These are phyloP conservation scores for Peribatodes rhomboidaria DNA, from an alignment of 2,888 invertebrate genomes.

Conservation along the genomic window DNA sequence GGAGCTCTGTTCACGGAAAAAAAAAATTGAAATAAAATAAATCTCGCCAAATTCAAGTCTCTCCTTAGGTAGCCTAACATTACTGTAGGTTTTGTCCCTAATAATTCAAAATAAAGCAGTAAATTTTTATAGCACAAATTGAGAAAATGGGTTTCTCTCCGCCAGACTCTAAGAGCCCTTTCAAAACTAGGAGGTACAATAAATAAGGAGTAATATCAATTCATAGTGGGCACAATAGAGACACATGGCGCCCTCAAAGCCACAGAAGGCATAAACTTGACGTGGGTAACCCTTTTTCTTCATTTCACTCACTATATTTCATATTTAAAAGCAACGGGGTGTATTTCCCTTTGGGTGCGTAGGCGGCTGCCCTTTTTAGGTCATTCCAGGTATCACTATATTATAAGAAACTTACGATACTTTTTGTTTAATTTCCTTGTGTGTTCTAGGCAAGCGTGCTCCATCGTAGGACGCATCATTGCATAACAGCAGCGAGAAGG, in stretches of 20 bases:
- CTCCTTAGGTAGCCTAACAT: too few species aligned
- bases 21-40: too few species aligned
- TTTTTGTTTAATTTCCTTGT: not conserved
- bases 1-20: too few species aligned
- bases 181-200: constrained; percentile 49
- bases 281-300: constrained; percentile 81
- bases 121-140: constrained; percentile 25
- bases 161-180: constrained; percentile 37
- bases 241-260: constrained; percentile 61
- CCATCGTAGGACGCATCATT: too few species aligned
- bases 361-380: constrained; percentile 51
- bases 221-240: constrained; percentile 78
- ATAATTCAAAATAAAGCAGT: constrained; percentile 16
- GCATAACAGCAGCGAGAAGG: too few species aligned
- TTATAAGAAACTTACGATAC: not conserved
- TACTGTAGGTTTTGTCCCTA: not conserved
- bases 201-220: constrained; percentile 67
- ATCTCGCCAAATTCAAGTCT: too few species aligned
- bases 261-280: constrained; percentile 65
- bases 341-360: constrained; percentile 67
- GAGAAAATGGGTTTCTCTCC: constrained; percentile 12
- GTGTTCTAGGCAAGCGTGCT: too few species aligned
- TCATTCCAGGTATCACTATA: constrained; percentile 17
- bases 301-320: constrained; percentile 76
- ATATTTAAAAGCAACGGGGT: constrained; percentile 82